Evolutionary conservation across 2,888 invertebrate species (phyloP).

Genomic region (Hirtodrosophila duncani): DNA sequence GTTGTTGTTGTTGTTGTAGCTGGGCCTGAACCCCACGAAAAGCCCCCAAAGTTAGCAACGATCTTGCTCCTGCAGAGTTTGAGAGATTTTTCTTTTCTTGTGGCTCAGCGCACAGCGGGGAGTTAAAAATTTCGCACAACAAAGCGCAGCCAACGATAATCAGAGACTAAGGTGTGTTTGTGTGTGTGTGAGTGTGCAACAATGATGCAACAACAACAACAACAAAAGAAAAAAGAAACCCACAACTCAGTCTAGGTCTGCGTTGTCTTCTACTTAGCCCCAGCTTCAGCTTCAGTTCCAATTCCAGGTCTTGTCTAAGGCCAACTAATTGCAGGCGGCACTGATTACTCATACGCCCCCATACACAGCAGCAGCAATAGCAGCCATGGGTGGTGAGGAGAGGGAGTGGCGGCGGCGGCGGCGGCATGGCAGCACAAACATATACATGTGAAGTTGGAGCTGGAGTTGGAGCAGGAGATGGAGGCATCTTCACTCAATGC

Average conservation of each 20-base stretch:
- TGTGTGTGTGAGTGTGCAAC: conserved; percentile 49
- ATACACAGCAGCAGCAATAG: conserved; percentile 32
- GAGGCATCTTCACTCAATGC: no score
- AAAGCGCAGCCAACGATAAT: conserved; percentile 57
- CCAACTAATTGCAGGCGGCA: conserved; percentile 54
- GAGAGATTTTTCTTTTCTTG: conserved; percentile 37
- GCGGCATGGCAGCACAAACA: conserved; percentile 34
- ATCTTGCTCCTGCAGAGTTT: no score
- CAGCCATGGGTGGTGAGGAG: no score
- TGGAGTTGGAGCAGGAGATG: no score
- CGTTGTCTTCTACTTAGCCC: no score
- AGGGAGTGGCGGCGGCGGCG: conserved; percentile 1
- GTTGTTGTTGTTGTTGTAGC: conserved; percentile 20
- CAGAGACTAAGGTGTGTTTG: no score
- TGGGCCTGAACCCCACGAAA: conserved; percentile 14
- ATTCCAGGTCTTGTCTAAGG: conserved; percentile 40
- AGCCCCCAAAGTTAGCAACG: no score
- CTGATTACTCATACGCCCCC: conserved; percentile 68
- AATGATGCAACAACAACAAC: conserved; percentile 43
- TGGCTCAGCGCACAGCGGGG: conserved; percentile 58
- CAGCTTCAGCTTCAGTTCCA: background rate
- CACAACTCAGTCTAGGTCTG: no score
- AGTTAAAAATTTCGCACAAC: conserved; percentile 54
- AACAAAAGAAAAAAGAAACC: no score
- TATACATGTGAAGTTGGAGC: no score